Percentiles rank a stretch among this genome's conserved stretches.
Evolutionary conservation across 2,797 vertebrate genomes (phyloP).

Genomic region (Knipowitschia caucasica): DNA sequence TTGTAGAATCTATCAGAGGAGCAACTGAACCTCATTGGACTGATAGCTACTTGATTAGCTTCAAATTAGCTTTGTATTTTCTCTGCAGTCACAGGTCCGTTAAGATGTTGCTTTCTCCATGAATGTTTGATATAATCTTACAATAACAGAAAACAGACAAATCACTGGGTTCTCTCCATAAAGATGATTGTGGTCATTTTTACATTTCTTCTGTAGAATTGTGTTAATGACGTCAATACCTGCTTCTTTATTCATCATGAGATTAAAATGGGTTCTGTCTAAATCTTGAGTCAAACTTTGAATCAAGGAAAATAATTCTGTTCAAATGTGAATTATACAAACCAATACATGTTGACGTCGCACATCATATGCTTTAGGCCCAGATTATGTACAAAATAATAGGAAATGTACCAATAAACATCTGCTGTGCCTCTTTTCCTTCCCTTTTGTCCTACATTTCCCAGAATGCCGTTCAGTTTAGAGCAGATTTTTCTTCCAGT

Average conservation of each 20-base stretch:
- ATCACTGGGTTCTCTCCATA: not conserved
- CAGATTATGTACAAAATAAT: not conserved
- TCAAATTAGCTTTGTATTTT: not conserved
- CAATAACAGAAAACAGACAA: not conserved
- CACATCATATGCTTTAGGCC: too few relatives aligned
- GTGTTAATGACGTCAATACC: not conserved
- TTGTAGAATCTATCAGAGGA: too few relatives aligned
- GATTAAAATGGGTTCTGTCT: too few relatives aligned
- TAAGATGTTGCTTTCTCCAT: not conserved
- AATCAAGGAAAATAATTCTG: too few relatives aligned
- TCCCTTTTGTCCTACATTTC: not conserved
- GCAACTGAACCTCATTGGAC: too few relatives aligned
- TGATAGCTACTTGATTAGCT: too few relatives aligned
- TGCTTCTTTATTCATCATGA: not conserved
- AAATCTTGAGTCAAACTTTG: accelerated
- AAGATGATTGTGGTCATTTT: not conserved
- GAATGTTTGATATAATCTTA: not conserved
- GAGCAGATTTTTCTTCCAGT: not conserved
- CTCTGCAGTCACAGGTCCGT: not conserved
- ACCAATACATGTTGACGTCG: too few relatives aligned
- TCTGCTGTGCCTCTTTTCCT: not conserved
- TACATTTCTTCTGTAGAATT: not conserved
- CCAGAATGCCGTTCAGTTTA: not conserved
- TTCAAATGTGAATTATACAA: too few relatives aligned
- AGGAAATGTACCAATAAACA: not conserved